Evolutionary conservation across 2,888 invertebrate species (phyloP), one percentile per base, ranked within the genome.

Genomic region (Eulithis testata): DNA sequence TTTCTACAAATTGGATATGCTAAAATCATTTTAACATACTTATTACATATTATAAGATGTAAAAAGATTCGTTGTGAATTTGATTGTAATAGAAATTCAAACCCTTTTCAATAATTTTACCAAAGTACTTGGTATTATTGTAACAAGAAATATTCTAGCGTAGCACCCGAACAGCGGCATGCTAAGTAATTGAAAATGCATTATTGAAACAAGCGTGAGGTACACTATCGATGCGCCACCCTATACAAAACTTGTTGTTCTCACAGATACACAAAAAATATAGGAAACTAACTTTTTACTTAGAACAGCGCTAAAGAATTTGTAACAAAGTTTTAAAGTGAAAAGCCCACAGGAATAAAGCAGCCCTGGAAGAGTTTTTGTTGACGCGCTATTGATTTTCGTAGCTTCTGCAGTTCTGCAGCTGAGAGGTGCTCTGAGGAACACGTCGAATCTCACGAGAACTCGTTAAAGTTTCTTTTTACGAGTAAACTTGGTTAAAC

Each of bases 301-400:
- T 78, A 80, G 71, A 75, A 76, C 75, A 75, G 75, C 77, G 76
- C 78, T 76, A 73, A 79, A 82, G 83, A 82, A 82, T 83, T 84
- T 78, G 80, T 80, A 80, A 75, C 68, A 75, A 83, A 86, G 75
- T 85, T 85, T 80, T 78, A 74, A 64, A 84, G 78, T 79, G 79
- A 83, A 85, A 84, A 86, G 78, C 79, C 84, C 82, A 79, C 76
- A 79, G 84, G 85, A 85, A 84, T 84, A 83, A 82, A 75, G 77
- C 74, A 72, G 76, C 74, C 75, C 73, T 74, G 76, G 76, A 73
- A 71, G 71, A 72, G 76, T 79, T 81, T 82, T 82, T 80, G 76
- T 75, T 73, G 76, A 71, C 73, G 67, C 63, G 71, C 47, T 77
- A 79, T 79, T 72, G 76, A 80, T 78, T 79, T 72, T 66, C 53